phyloP scores from a whole-genome alignment of 35 echinoderm and acorn worm species.

The Strongylocentrotus purpuratus region DNA sequence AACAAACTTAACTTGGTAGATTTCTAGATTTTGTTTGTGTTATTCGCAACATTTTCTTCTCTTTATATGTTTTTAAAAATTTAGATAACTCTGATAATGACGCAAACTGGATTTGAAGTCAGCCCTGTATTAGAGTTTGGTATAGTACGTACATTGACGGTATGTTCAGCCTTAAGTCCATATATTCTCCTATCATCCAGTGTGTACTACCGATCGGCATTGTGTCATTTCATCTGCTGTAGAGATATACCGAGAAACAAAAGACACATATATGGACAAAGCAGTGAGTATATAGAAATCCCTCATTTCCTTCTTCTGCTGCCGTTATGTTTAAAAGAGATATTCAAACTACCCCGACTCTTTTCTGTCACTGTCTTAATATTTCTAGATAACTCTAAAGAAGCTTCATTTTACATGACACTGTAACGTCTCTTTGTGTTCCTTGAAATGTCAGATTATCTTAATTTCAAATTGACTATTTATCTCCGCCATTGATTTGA shows the following conservation, averaged over 20 bases:
- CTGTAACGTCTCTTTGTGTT: no score
- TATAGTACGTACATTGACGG: constrained; percentile 61
- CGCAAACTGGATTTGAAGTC: constrained; percentile 53
- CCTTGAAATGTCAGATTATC: no score
- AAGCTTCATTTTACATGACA: no score
- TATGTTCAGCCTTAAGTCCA: constrained; percentile 55
- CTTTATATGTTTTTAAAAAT: background rate
- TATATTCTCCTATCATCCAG: constrained; percentile 30
- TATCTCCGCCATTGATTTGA: no score
- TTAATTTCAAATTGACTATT: no score
- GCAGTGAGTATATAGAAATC: background rate
- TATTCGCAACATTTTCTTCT: no score
- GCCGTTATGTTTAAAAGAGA: background rate
- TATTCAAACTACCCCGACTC: background rate
- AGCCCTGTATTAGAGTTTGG: constrained; percentile 47
- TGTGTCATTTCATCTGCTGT: background rate
- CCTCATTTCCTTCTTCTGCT: background rate
- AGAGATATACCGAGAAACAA: constrained; percentile 1
- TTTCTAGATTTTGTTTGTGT: no score
- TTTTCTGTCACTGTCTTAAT: no score
- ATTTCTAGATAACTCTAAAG: no score
- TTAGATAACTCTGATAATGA: constrained; percentile 51
- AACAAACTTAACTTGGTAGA: no score
- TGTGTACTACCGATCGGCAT: constrained; percentile 45
- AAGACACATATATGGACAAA: constrained; percentile 8